A percentile compares a stretch with the other conserved stretches of the same genome.
These are phyloP conservation scores for Octodonta nipae DNA, from an alignment of 2,888 invertebrate genomes.

Conservation along the genomic window DNA sequence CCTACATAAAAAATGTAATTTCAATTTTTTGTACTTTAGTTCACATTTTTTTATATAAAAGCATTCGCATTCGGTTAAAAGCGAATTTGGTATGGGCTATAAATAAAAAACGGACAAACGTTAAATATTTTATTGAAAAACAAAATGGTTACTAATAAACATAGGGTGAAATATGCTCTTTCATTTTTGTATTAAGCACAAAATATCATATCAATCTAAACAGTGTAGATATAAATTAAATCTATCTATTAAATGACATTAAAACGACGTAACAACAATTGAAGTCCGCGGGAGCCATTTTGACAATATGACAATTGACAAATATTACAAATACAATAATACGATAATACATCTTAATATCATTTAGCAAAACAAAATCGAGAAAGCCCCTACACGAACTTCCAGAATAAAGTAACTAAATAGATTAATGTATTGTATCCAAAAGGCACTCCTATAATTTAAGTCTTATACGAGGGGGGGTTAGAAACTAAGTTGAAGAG, in stretches of 20 bases:
- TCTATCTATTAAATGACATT: constrained; percentile 19
- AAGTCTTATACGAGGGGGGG: constrained; percentile 23
- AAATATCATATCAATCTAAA: constrained; percentile 17
- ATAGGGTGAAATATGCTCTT: constrained; percentile 16
- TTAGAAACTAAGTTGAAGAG: constrained; percentile 13
- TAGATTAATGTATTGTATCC: constrained; percentile 21
- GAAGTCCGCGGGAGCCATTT: not conserved
- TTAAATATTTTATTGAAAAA: constrained; percentile 31
- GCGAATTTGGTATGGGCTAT: no score
- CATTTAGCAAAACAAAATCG: constrained; percentile 3
- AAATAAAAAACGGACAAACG: no score
- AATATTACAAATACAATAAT: not conserved
- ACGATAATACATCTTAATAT: constrained; percentile 1
- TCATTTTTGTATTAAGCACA: constrained; percentile 13
- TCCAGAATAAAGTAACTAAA: constrained; percentile 1
- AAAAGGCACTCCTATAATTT: constrained; percentile 34
- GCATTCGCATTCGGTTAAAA: no score
- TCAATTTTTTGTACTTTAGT: no score
- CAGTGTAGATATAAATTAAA: constrained; percentile 20
- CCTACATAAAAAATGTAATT: no score
- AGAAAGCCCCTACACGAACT: not conserved
- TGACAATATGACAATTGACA: constrained; percentile 4
- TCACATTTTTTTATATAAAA: no score
- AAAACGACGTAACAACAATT: constrained; percentile 7
- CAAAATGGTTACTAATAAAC: constrained; percentile 28